These are phyloP conservation scores for Melanostoma scalare DNA, from an alignment of 2,888 invertebrate genomes.

Conservation along the genomic window DNA sequence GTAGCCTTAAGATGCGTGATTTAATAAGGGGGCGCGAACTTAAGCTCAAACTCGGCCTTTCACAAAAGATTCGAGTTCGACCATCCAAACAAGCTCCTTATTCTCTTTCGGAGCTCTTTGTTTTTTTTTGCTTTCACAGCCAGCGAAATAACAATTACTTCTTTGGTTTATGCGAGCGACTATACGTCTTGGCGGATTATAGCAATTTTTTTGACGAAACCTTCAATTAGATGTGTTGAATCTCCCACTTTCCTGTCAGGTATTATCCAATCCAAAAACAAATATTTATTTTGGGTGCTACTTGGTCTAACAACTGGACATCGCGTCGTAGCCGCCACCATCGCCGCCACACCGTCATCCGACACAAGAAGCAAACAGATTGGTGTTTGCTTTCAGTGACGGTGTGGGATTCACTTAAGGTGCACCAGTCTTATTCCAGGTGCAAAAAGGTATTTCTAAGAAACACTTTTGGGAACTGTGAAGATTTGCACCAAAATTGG, in stretches of 20 bases:
- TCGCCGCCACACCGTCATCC: too few species aligned
- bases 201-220: constrained; percentile 61
- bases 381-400: constrained; percentile 43
- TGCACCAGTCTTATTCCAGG: constrained; percentile 33
- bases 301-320: constrained; percentile 37
- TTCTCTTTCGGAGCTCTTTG: not conserved
- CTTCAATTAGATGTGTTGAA: constrained; percentile 72
- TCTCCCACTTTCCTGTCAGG: constrained; percentile 66
- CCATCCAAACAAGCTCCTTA: not conserved
- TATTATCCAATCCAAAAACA: constrained; percentile 66
- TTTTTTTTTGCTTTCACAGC: constrained; percentile 8
- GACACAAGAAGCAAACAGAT: constrained; percentile 10
- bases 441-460: constrained; percentile 55
- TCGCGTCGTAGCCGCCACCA: not conserved
- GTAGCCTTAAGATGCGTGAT: constrained; percentile 62
- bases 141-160: constrained; percentile 50
- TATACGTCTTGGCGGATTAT: constrained; percentile 54
- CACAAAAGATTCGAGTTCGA: not conserved
- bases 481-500: constrained; percentile 70
- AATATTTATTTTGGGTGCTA: constrained; percentile 69
- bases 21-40: constrained; percentile 43
- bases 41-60: constrained; percentile 3
- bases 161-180: not conserved
- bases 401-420: constrained; percentile 46
- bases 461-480: constrained; percentile 70